Evolutionary conservation across 1,140 invertebrate species (phyloP), one percentile per base, ranked within the genome.

Genomic region (Zophobas morio): DNA sequence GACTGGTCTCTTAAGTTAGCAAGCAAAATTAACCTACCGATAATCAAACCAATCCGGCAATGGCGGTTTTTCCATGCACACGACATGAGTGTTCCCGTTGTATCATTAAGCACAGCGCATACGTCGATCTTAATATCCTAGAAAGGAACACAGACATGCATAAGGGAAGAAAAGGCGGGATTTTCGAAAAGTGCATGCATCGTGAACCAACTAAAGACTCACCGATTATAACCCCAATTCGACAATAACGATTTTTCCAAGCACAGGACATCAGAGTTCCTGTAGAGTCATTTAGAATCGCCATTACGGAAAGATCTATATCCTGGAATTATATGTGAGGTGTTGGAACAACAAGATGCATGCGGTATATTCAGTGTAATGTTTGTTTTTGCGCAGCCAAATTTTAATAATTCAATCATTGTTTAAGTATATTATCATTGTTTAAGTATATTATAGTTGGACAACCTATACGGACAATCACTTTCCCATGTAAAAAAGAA

Each of bases 221-320:
- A 84, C 82, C 82, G 74, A 82, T 76, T 56, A 84, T 84, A n/a
- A 80, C 70, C 83, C 96, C 96, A 86, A 98, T 90, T 82, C 93
- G 90, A 88, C 96, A 98, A 83, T 94, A 91, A 78, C 89, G 91
- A 83, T 98, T 96, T 85, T 95, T 94, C 91, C 96, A 96, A 63
- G 97, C 97, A 88, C 97, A 99, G 1, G 98, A 98, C 97, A 99
- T 98, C 60, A 99, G 89, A 32, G 97, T 98, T 70, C 98, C 98
- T 3, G 96, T 98, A 37, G 98, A 98, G 86, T 99, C 98, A 86
- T 99, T 99, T 78, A 99, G 90, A 79, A 99, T 95, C 72, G 96
- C 98, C 88, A 96, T 94, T 75, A 99, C 95, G 80, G 96, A 93
- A 81, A 99, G 96, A 79, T 94, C 89, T 70, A 98, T 89, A 84